These are phyloP conservation scores for Biston betularia DNA, from an alignment of 2,888 invertebrate genomes.

Conservation along the genomic window DNA sequence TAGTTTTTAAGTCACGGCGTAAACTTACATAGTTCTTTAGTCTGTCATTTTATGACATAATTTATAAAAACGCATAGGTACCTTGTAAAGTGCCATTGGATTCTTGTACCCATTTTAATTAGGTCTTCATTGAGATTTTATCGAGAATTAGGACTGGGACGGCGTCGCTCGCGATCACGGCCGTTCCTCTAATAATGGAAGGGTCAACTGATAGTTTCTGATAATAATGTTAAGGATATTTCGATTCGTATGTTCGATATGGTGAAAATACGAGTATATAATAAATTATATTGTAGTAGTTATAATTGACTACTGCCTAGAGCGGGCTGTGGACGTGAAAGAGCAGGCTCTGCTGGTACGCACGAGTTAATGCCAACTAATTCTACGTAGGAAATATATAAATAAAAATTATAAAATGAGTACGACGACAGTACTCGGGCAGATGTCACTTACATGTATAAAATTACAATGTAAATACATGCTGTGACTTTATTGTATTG, in stretches of 20 bases:
- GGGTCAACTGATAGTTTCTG: slow-evolving; percentile 67
- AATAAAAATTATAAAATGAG: slow-evolving; percentile 69
- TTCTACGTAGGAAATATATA: slow-evolving; percentile 57
- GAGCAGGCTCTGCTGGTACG: slow-evolving; percentile 7
- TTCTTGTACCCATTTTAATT: slow-evolving; percentile 81
- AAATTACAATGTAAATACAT: slow-evolving; percentile 65
- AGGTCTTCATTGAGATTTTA: slow-evolving; percentile 65
- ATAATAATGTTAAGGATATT: slow-evolving; percentile 54
- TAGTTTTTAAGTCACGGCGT: slow-evolving; percentile 80
- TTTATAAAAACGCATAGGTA: slow-evolving; percentile 76
- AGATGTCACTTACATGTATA: slow-evolving; percentile 60
- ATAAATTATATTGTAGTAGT: slow-evolving; percentile 42
- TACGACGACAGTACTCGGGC: slow-evolving; percentile 65
- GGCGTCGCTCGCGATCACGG: slow-evolving; percentile 23
- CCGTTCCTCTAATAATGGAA: slow-evolving; percentile 40
- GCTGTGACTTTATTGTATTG: slow-evolving; percentile 76
- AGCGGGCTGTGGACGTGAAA: slow-evolving; percentile 44
- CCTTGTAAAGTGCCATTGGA: slow-evolving; percentile 78
- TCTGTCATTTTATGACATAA: slow-evolving; percentile 83
- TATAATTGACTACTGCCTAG: slow-evolving; percentile 33
- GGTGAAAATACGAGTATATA: slow-evolving; percentile 22
- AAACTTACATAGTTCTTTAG: slow-evolving; percentile 79
- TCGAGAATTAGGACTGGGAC: slow-evolving; percentile 48
- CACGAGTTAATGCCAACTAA: slow-evolving; percentile 66
- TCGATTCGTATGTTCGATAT: slow-evolving; percentile 29